Evolutionary conservation across 2,113 vertebrate genomes (phyloP), one percentile per base, ranked within the genome.

Genomic region (Cyanoramphus novaezelandiae): DNA sequence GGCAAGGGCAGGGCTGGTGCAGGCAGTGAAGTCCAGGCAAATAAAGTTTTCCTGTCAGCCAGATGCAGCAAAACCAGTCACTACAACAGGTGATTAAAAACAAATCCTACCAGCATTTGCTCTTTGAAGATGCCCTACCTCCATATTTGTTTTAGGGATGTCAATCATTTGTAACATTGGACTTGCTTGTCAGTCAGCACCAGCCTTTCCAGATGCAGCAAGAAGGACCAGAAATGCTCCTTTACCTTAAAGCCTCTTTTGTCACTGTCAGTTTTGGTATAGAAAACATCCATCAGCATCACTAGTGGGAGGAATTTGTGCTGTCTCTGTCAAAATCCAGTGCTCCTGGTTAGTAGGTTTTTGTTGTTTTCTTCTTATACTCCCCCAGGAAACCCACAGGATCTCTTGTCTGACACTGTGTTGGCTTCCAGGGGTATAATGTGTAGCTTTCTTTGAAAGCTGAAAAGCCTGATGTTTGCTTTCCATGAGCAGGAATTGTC

Each of bases 211-310:
- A 93, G 94, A 79, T 84, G 67, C 33, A 28, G 78, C 79, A 91
- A 86, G 76, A 93, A 81, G 81, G 91, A 60, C 37, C 19, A 81
- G 92, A 71, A 96, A 90, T 90, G 90, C 74, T 91, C 49, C 57
- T 88, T 63, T 63, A 13, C 0, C 3, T 96, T 96, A 74, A 83
- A 15, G 29, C 60, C 88, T 96, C 88, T 96, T 98, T 84, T 81
- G 93, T 98, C 97, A 95, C 50, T 98, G 98, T 97, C 97, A 97
- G 83, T 88, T 97, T 92, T 95, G 90, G 94, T 95, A 50, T 29
- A 59, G 86, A 82, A 97, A 94, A 39, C 96, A 97, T 98, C 96
- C 91, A 96, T 98, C 98, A 98, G 68, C 10, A 1, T 95, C 62
- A 82, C 68, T 57, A 2, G 92, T 94, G 92, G 97, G 95, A 92